phyloP scores from a whole-genome alignment of 2,888 invertebrate species.

The Lycocerus yunnanus region DNA sequence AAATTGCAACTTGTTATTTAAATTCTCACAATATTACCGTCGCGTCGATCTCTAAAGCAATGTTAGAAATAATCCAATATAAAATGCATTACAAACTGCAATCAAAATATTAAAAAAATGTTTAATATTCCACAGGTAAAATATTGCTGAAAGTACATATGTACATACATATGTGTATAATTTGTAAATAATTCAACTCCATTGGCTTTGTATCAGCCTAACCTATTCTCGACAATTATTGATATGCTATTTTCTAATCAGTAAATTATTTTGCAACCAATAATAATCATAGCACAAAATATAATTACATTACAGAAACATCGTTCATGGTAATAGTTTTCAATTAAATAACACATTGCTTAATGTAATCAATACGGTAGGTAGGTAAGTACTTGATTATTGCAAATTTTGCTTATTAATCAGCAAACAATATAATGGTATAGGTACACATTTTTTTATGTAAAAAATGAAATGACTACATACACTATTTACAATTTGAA shows the following conservation, averaged over 20 bases:
- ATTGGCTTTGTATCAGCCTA: background rate
- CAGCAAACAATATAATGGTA: too few relatives aligned
- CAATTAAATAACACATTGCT: background rate
- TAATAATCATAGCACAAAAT: background rate
- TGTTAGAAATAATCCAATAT: background rate
- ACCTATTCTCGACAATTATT: background rate
- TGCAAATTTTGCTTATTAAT: too few relatives aligned
- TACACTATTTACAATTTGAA: background rate
- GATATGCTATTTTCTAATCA: background rate
- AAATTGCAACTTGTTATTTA: background rate
- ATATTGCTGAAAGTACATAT: background rate
- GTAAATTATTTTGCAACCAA: background rate
- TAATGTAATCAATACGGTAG: too few relatives aligned
- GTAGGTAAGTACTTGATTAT: too few relatives aligned
- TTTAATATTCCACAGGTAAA: background rate
- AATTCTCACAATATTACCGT: too few relatives aligned
- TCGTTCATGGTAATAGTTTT: background rate
- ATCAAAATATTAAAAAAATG: background rate
- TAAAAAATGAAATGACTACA: background rate
- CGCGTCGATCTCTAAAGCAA: background rate
- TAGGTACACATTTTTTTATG: too few relatives aligned
- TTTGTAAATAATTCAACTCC: background rate
- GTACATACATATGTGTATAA: too few relatives aligned
- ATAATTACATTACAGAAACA: background rate
- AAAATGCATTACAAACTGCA: background rate